phyloP scores from a whole-genome alignment of 2,888 invertebrate genomes.

The Drosophila mercatorum region DNA sequence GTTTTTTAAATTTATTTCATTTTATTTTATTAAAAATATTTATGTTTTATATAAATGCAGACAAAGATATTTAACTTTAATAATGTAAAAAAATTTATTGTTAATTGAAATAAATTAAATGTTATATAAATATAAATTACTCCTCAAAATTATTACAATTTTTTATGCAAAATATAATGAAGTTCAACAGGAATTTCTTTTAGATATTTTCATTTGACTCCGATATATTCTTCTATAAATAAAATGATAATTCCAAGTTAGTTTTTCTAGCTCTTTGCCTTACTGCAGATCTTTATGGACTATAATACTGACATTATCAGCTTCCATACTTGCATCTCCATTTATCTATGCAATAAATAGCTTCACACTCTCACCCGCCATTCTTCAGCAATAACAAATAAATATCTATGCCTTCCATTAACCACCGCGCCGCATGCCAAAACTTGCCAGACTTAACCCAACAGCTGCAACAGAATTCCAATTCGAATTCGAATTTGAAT shows the following conservation, averaged over 20 bases:
- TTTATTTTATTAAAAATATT: too few relatives aligned
- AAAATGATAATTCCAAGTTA: background rate
- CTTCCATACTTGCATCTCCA: background rate
- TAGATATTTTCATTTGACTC: background rate
- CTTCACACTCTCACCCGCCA: background rate
- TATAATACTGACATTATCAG: background rate
- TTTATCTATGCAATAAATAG: background rate
- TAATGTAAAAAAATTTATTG: too few relatives aligned
- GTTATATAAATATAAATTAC: too few relatives aligned
- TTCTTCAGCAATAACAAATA: background rate
- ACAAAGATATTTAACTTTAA: too few relatives aligned
- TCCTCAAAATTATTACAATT: too few relatives aligned
- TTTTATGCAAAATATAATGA: background rate
- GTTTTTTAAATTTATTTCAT: too few relatives aligned
- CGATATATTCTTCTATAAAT: background rate
- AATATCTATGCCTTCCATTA: constrained; percentile 7
- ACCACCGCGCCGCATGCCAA: constrained; percentile 2
- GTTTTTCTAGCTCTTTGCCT: background rate
- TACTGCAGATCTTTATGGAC: background rate
- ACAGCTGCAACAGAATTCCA: constrained; percentile 35
- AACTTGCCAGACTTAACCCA: constrained; percentile 5
- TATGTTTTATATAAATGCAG: too few relatives aligned
- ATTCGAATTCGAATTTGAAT: constrained; percentile 26
- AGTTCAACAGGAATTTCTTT: background rate
- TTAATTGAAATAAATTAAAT: too few relatives aligned